Percentiles rank a stretch among this genome's conserved stretches.
Evolutionary conservation across 1,140 invertebrate species (phyloP).

Genomic region (Dreissena rostriformis): DNA sequence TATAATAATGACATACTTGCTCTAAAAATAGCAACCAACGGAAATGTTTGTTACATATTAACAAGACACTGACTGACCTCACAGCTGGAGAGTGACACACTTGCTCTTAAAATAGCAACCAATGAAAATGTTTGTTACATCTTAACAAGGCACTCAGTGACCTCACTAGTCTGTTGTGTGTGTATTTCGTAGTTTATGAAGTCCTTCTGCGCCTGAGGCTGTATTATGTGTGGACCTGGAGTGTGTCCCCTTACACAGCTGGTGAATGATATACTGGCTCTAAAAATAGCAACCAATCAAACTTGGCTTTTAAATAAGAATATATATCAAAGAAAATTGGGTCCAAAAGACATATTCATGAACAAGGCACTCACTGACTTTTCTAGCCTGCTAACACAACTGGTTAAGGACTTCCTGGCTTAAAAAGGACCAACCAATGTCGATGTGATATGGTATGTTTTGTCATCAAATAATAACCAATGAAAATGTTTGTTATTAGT

Average conservation of each 20-base stretch:
- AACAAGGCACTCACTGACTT: too few species aligned
- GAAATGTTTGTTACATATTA: constrained; percentile 74
- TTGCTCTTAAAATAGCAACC: not conserved
- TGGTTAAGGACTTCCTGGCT: too few species aligned
- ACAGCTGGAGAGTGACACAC: not conserved
- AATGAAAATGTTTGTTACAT: constrained; percentile 61
- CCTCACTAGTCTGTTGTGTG: constrained; percentile 70
- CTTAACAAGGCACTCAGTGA: constrained; percentile 78
- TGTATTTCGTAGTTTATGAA: too few species aligned
- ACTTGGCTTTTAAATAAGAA: too few species aligned
- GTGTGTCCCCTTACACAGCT: constrained; percentile 56
- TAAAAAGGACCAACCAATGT: too few species aligned
- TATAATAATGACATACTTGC: constrained; percentile 12
- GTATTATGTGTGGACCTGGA: constrained; percentile 78
- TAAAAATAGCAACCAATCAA: not conserved
- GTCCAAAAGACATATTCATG: too few species aligned
- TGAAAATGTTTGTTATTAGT: constrained; percentile 77
- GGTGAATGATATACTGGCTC: not conserved
- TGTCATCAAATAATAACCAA: too few species aligned
- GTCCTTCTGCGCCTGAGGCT: too few species aligned
- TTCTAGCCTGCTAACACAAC: too few species aligned
- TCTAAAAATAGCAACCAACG: constrained; percentile 29
- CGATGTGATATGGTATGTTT: too few species aligned
- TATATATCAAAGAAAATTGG: too few species aligned
- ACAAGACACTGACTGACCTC: constrained; percentile 78